Percentiles rank a stretch among this genome's conserved stretches.
These are phyloP conservation scores for Ctenopoma kingsleyae DNA, from an alignment of 2,797 vertebrate species.

Conservation along the genomic window DNA sequence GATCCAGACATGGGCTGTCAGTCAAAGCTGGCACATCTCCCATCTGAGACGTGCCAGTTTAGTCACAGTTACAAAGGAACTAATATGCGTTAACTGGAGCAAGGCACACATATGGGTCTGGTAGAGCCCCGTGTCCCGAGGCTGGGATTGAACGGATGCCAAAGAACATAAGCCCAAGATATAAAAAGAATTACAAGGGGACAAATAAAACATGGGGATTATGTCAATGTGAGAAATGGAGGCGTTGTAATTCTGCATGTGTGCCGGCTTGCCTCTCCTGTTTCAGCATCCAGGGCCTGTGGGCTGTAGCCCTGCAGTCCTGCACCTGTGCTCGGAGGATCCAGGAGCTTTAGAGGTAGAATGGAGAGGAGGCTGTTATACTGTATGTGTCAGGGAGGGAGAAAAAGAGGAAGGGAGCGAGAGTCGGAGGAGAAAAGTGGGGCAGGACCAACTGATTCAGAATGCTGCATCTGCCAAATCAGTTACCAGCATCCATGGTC, in stretches of 20 bases:
- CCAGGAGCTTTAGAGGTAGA: constrained; percentile 67
- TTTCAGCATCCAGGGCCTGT: constrained; percentile 71
- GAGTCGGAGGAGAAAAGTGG: constrained; percentile 58
- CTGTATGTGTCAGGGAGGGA: constrained; percentile 40
- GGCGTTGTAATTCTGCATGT: constrained; percentile 76
- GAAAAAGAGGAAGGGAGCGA: constrained; percentile 17
- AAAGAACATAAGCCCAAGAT: constrained; percentile 84
- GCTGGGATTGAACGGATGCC: constrained; percentile 81
- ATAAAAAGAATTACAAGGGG: constrained; percentile 83
- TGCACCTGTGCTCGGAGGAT: constrained; percentile 74
- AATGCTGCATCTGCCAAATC: constrained; percentile 56
- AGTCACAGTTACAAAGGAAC: constrained; percentile 83
- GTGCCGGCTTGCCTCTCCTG: constrained; percentile 66
- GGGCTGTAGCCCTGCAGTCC: constrained; percentile 70
- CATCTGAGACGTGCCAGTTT: constrained; percentile 80
- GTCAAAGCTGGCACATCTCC: constrained; percentile 79
- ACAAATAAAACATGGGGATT: constrained; percentile 85
- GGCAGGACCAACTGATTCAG: constrained; percentile 55
- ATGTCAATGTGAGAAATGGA: constrained; percentile 82
- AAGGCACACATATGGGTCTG: constrained; percentile 80
- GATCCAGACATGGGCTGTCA: constrained; percentile 83
- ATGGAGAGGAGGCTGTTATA: constrained; percentile 47
- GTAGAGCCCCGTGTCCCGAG: constrained; percentile 76
- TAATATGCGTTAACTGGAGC: constrained; percentile 83
- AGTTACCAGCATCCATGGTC: constrained; percentile 47